phyloP scores from a whole-genome alignment of 2,113 vertebrate genomes.

The Hippocampus guttulatus region DNA sequence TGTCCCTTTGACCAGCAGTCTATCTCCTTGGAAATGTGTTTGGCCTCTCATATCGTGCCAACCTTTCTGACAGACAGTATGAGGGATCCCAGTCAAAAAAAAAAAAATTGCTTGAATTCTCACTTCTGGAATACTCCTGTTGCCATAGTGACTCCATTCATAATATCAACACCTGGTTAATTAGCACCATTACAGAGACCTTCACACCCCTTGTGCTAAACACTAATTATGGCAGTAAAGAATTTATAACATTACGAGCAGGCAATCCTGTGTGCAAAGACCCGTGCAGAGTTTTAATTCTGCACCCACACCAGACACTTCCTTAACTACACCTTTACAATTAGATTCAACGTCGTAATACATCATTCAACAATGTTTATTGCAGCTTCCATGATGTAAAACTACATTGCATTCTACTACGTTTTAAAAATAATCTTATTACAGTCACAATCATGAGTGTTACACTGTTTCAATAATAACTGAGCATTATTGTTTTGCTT shows the following conservation, averaged over 20 bases:
- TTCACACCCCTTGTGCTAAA: constrained; percentile 29
- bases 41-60: constrained; percentile 10
- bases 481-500: neutral
- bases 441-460: neutral
- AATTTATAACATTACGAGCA: constrained; percentile 19
- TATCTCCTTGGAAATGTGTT: constrained; percentile 21
- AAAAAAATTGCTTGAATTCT: constrained; percentile 20
- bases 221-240: constrained; percentile 1
- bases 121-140: constrained; percentile 25
- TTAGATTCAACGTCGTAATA: neutral
- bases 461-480: neutral
- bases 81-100: constrained; percentile 9
- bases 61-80: constrained; percentile 12
- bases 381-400: neutral
- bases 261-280: neutral
- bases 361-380: neutral
- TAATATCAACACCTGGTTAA: constrained; percentile 42
- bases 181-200: constrained; percentile 22
- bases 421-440: neutral
- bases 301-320: neutral
- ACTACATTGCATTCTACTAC: neutral
- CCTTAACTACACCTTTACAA: neutral
- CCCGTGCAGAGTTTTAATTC: neutral
- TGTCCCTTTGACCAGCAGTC: constrained; percentile 42
- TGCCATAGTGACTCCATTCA: constrained; percentile 25